Conservation (phyloP, 2,797 vertebrate species). For the Lepilemur ruficaudatus region DNA sequence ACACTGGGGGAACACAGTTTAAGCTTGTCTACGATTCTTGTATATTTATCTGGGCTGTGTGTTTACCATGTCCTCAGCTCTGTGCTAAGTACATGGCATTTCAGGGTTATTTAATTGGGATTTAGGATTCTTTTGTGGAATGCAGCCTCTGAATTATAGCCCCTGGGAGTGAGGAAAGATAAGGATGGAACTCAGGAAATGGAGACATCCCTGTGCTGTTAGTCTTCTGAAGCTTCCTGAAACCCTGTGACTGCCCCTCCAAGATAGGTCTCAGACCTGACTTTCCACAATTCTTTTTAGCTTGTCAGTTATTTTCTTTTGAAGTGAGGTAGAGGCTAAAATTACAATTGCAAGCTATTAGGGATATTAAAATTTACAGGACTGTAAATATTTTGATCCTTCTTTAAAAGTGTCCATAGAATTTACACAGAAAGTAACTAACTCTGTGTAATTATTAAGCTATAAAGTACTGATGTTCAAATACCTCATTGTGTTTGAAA, state of each 20-base stretch:
- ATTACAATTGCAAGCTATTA: neutral
- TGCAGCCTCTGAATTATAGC: neutral
- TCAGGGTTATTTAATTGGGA: neutral
- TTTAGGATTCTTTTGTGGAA: slow-evolving; percentile 12
- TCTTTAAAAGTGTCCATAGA: neutral
- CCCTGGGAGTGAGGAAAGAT: neutral
- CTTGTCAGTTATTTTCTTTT: neutral
- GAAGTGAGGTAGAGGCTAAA: neutral
- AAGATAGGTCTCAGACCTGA: neutral
- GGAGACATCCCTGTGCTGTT: neutral
- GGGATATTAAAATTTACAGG: neutral
- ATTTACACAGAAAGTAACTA: neutral
- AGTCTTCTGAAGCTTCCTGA: neutral
- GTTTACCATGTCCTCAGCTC: neutral
- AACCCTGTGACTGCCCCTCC: neutral
- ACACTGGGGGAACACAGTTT: neutral
- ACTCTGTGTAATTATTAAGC: neutral
- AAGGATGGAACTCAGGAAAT: neutral
- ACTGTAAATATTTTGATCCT: neutral
- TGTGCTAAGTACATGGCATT: neutral
- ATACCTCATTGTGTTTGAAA: neutral
- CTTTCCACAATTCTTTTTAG: neutral
- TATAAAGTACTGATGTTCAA: neutral
- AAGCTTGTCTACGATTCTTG: neutral
- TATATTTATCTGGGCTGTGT: neutral